Percentiles rank a stretch among this genome's conserved stretches.
Evolutionary conservation across 2,797 vertebrate genomes (phyloP).

Genomic region (Onychomys torridus): DNA sequence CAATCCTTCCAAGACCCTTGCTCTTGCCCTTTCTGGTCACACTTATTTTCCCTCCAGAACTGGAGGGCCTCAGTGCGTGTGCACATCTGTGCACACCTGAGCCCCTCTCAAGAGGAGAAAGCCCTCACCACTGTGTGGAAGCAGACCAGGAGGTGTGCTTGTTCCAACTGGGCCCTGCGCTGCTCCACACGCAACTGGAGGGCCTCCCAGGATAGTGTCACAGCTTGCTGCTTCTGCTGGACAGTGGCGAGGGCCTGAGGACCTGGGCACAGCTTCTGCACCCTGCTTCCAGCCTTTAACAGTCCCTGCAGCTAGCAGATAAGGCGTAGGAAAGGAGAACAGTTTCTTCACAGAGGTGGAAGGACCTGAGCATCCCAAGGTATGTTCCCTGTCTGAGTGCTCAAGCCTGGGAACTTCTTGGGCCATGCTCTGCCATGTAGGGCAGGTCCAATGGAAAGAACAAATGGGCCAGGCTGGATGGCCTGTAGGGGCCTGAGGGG

Average conservation of each 20-base stretch:
- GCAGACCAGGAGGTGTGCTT: slow-evolving; percentile 85
- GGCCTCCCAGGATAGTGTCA: slow-evolving; percentile 91
- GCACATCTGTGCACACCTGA: neutral
- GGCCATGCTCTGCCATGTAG: neutral
- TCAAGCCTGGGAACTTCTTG: neutral
- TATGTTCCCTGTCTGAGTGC: too few species aligned
- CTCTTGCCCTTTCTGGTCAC: neutral
- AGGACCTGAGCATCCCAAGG: neutral
- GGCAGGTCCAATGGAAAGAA: neutral
- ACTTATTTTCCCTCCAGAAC: neutral
- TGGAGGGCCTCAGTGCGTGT: neutral
- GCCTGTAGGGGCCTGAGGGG: neutral
- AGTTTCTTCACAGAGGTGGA: neutral
- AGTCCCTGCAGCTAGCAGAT: slow-evolving; percentile 91
- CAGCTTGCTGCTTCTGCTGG: slow-evolving; percentile 89
- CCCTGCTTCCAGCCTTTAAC: slow-evolving; percentile 85
- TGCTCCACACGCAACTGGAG: slow-evolving; percentile 87
- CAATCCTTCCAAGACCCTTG: neutral
- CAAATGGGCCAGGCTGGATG: neutral
- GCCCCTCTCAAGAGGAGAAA: neutral
- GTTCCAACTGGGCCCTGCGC: slow-evolving; percentile 88
- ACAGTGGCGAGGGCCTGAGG: slow-evolving; percentile 84
- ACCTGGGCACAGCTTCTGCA: slow-evolving; percentile 85
- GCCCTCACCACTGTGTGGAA: slow-evolving; percentile 91
- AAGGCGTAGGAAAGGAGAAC: fast-evolving